Percentiles rank a stretch among this genome's conserved stretches.
Evolutionary conservation across 1,140 invertebrate genomes (phyloP).

Genomic region (Anastatus disparis): DNA sequence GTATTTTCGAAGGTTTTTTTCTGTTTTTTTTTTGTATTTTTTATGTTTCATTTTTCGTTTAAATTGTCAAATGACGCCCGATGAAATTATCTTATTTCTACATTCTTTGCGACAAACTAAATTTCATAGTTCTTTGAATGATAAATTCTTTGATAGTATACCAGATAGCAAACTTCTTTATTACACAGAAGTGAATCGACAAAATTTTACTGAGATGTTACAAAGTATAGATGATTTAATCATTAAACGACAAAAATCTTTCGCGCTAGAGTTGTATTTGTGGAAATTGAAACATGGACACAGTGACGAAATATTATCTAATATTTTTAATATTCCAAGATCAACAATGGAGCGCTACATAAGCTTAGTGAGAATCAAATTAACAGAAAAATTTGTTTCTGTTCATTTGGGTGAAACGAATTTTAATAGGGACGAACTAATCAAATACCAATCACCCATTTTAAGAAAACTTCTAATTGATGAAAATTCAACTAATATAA

Average conservation of each 20-base stretch:
- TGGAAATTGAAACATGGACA: too few relatives aligned
- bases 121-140: neutral
- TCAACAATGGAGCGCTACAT: too few relatives aligned
- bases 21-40: too few relatives aligned
- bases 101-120: neutral
- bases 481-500: neutral
- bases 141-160: neutral
- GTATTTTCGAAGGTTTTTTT: too few relatives aligned
- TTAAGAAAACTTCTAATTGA: neutral
- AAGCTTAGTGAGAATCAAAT: too few relatives aligned
- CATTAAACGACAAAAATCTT: neutral
- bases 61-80: neutral
- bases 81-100: neutral
- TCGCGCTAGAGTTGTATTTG: too few relatives aligned
- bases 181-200: neutral
- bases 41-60: too few relatives aligned
- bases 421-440: neutral
- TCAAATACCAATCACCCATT: neutral
- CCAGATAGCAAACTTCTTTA: neutral
- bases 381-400: neutral
- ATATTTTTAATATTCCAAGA: too few relatives aligned
- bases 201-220: neutral
- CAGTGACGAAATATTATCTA: too few relatives aligned
- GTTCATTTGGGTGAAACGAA: neutral
- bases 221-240: neutral